Conservation (phyloP, 1,140 invertebrate genomes). For the Drosophila persimilis region DNA sequence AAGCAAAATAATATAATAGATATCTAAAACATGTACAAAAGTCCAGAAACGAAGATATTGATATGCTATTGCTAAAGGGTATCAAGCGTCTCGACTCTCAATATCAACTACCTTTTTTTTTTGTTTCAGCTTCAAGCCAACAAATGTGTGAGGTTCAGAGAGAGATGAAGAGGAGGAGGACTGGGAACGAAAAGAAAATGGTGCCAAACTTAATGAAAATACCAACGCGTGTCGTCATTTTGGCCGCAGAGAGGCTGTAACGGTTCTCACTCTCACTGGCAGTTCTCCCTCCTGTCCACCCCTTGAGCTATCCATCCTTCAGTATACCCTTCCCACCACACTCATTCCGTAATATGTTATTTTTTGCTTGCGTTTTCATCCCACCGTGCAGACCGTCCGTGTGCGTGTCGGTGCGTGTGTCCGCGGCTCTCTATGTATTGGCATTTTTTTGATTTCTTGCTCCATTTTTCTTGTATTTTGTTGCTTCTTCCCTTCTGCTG, state of each 20-base stretch:
- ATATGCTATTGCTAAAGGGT: background rate
- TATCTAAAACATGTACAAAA: no score
- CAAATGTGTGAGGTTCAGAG: conserved; percentile 1
- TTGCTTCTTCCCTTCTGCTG: background rate
- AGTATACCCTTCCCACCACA: conserved; percentile 15
- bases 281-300: background rate
- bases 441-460: conserved; percentile 54
- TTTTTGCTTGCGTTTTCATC: conserved; percentile 57
- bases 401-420: conserved; percentile 8
- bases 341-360: conserved; percentile 57
- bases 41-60: background rate
- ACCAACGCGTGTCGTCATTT: conserved; percentile 71
- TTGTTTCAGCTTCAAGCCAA: no score
- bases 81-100: no score
- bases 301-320: conserved; percentile 13
- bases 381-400: conserved; percentile 30
- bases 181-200: conserved; percentile 52
- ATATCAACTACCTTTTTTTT: no score
- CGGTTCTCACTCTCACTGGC: background rate
- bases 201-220: conserved; percentile 76
- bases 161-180: conserved; percentile 9
- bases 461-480: conserved; percentile 39
- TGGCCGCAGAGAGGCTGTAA: conserved; percentile 58
- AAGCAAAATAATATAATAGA: no score
- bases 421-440: conserved; percentile 33